Percentiles rank a stretch among this genome's conserved stretches.
Conservation (phyloP, 1,140 invertebrate genomes). For the Ectropis grisescens region DNA sequence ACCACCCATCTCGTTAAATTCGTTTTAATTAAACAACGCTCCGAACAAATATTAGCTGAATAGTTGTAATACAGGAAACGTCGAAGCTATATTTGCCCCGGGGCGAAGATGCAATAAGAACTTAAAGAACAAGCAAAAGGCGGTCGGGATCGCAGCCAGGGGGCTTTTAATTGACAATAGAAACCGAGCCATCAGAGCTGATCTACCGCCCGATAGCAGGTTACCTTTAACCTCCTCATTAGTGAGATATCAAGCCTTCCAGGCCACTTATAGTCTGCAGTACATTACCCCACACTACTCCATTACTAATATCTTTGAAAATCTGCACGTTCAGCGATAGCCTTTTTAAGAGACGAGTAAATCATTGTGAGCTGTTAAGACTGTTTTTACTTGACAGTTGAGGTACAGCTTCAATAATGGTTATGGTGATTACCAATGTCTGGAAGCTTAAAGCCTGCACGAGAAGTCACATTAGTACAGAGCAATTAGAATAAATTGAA, state of each 20-base stretch:
- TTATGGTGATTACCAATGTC: conserved; percentile 23
- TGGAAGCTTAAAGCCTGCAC: conserved; percentile 1
- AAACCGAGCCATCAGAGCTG: conserved; percentile 27
- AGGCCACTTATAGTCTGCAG: no score
- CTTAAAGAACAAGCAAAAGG: conserved; percentile 55
- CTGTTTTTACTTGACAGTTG: no score
- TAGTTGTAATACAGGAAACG: conserved; percentile 65
- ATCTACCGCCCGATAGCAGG: conserved; percentile 24
- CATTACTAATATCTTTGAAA: conserved; percentile 9
- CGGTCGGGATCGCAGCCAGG: conserved; percentile 35
- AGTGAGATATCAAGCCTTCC: conserved; percentile 1
- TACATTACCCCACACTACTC: no score
- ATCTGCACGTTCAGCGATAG: conserved; percentile 5
- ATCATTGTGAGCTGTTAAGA: conserved; percentile 11
- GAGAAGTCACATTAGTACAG: conserved; percentile 1
- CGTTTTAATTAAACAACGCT: no score
- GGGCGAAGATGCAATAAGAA: conserved; percentile 50
- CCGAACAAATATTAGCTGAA: no score
- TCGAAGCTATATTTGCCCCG: conserved; percentile 44
- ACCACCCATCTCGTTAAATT: no score
- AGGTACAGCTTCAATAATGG: conserved; percentile 21
- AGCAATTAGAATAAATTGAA: conserved; percentile 15
- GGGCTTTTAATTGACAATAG: conserved; percentile 56
- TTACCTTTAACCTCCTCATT: conserved; percentile 39
- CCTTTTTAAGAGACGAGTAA: conserved; percentile 3